A percentile compares a stretch with the other conserved stretches of the same genome.
Evolutionary conservation across 2,888 invertebrate species (phyloP).

Genomic region (Galeopsomyia nigrocyanea): DNA sequence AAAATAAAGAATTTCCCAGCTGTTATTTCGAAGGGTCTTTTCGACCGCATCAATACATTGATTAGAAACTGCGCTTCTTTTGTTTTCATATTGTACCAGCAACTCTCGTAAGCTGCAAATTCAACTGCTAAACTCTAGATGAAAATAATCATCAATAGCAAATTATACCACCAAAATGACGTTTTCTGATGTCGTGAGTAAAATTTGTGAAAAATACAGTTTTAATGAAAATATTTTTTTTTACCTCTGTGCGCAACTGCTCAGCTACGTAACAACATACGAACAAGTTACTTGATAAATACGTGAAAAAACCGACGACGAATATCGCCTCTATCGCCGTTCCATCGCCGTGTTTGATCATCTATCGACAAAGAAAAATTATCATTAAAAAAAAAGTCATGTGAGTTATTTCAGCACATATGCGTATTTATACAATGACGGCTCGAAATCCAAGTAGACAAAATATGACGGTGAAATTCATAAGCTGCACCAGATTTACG

Average conservation of each 20-base stretch:
- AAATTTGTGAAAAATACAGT: too few relatives aligned
- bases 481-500: slow-evolving; percentile 54
- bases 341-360: neutral
- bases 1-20: slow-evolving; percentile 57
- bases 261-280: slow-evolving; percentile 47
- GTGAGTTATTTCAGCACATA: neutral
- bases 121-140: slow-evolving; percentile 52
- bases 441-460: slow-evolving; percentile 56
- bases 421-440: slow-evolving; percentile 50
- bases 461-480: slow-evolving; percentile 53
- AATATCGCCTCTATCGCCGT: neutral
- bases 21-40: slow-evolving; percentile 52
- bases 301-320: neutral
- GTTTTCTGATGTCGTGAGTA: too few relatives aligned
- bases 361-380: neutral
- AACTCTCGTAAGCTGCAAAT: slow-evolving; percentile 50
- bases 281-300: slow-evolving; percentile 29
- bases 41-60: slow-evolving; percentile 50
- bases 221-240: too few relatives aligned
- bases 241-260: too few relatives aligned
- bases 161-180: too few relatives aligned
- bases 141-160: too few relatives aligned
- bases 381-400: too few relatives aligned
- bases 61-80: slow-evolving; percentile 47
- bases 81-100: slow-evolving; percentile 52